Evolutionary conservation across 2,113 vertebrate species (phyloP).

Genomic region (Calyptomena viridis): DNA sequence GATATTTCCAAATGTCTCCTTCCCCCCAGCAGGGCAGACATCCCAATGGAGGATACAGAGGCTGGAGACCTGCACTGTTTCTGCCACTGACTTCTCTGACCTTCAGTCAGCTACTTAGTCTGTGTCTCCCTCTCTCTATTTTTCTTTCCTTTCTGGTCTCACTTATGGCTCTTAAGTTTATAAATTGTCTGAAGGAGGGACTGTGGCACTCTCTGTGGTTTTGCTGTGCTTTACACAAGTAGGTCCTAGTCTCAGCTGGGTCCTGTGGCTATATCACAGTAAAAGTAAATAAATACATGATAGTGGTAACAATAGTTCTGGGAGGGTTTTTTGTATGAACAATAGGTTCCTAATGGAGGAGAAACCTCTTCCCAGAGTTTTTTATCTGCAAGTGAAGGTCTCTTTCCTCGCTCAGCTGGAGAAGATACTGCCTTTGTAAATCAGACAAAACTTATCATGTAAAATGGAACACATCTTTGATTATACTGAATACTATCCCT

Average conservation of each 20-base stretch:
- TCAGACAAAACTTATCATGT: neutral
- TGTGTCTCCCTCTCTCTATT: neutral
- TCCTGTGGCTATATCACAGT: neutral
- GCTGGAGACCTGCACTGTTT: neutral
- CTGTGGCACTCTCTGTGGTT: neutral
- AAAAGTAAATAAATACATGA: neutral
- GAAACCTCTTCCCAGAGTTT: neutral
- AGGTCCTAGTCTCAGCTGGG: neutral
- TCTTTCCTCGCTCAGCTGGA: conserved; percentile 6
- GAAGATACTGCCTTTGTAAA: conserved; percentile 26
- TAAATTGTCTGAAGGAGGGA: neutral
- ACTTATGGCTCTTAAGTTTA: neutral
- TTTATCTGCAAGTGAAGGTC: neutral
- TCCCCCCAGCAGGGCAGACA: neutral
- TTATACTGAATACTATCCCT: neutral
- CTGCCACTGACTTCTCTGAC: neutral
- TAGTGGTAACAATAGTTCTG: neutral
- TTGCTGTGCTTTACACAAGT: neutral
- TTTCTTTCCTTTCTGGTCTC: neutral
- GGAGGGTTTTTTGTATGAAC: neutral
- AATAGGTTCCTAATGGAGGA: neutral
- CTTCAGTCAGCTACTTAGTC: neutral
- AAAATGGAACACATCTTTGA: conserved; percentile 39
- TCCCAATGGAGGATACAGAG: accelerated
- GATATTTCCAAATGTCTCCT: neutral